Evolutionary conservation across 2,797 vertebrate species (phyloP).

Genomic region (Chrysocyon brachyurus): DNA sequence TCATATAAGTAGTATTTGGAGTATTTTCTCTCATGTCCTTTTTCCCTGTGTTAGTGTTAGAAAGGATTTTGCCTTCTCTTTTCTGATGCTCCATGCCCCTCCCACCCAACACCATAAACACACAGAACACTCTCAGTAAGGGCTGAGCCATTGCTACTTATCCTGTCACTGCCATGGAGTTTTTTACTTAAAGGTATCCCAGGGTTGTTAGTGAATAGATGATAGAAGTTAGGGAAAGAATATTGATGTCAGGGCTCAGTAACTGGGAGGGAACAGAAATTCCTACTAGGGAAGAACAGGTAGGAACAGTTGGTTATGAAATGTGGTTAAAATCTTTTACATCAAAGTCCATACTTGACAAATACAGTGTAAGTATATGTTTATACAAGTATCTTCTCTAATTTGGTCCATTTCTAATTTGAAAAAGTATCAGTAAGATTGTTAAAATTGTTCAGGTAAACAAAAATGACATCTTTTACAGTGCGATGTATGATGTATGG

Average conservation of each 20-base stretch:
- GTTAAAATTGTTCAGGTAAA: not conserved
- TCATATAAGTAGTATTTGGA: not conserved
- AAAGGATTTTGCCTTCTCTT: slow-evolving; percentile 14
- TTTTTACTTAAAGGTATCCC: not conserved
- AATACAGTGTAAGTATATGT: slow-evolving; percentile 40
- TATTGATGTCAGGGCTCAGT: not conserved
- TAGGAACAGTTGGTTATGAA: not conserved
- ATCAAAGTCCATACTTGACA: slow-evolving; percentile 34
- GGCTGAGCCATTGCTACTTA: not conserved
- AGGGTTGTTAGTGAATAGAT: not conserved
- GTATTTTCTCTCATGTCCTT: not conserved
- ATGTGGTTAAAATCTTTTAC: slow-evolving; percentile 19
- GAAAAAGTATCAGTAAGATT: not conserved
- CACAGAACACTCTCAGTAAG: not conserved
- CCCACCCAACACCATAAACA: no score
- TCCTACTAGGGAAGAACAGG: not conserved
- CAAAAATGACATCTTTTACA: slow-evolving; percentile 77
- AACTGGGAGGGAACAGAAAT: not conserved
- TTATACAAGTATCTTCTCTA: slow-evolving; percentile 2
- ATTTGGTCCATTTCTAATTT: slow-evolving; percentile 41
- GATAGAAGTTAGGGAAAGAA: slow-evolving; percentile 12
- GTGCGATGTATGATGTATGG: slow-evolving; percentile 99
- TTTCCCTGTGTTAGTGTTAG: not conserved
- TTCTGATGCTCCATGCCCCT: not conserved
- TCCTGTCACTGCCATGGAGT: not conserved